Conservation (phyloP, 2,113 vertebrate genomes). For the Pao palembangensis region DNA sequence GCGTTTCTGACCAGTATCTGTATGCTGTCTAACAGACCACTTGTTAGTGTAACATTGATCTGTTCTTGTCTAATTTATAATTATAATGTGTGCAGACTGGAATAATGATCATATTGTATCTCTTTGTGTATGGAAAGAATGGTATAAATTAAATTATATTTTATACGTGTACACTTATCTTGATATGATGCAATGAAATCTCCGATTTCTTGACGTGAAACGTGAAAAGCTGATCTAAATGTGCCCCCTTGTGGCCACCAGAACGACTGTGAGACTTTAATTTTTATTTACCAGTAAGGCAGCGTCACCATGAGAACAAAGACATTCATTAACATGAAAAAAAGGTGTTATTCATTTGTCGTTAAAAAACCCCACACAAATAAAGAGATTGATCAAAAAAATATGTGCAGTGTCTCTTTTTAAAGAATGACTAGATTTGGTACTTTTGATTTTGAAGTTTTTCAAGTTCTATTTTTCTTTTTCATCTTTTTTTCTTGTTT, state of each 20-base stretch:
- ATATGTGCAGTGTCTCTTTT: too few relatives aligned
- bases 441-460: too few relatives aligned
- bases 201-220: constrained; percentile 1
- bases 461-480: too few relatives aligned
- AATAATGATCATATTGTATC: neutral
- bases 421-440: too few relatives aligned
- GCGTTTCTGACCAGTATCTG: constrained; percentile 36
- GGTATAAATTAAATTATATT: constrained; percentile 3
- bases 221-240: constrained; percentile 11
- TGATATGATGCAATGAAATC: constrained; percentile 1
- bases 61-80: constrained; percentile 4
- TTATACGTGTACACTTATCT: constrained; percentile 3
- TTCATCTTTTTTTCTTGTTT: too few relatives aligned
- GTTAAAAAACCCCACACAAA: neutral
- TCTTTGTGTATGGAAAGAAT: constrained; percentile 2
- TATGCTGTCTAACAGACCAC: constrained; percentile 36
- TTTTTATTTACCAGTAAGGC: neutral
- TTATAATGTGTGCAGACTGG: neutral
- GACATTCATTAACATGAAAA: constrained; percentile 4
- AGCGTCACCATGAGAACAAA: constrained; percentile 6
- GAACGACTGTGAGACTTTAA: neutral
- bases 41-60: neutral
- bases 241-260: constrained; percentile 37
- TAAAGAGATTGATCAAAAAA: too few relatives aligned
- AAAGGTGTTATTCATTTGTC: neutral